Evolutionary conservation across 2,113 vertebrate genomes (phyloP).

Genomic region (Chaenocephalus aceratus): DNA sequence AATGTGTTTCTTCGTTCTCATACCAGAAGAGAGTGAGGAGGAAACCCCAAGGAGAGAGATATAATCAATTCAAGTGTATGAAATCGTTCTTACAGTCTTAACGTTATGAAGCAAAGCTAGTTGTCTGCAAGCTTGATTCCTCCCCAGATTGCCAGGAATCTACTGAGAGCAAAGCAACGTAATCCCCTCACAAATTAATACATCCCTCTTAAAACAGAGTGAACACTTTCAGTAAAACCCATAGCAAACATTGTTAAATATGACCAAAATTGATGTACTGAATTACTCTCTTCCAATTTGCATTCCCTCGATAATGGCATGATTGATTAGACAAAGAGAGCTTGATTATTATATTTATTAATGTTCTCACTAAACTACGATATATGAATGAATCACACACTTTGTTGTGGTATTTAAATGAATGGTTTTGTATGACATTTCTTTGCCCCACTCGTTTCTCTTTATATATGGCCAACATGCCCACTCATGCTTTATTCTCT

Average conservation of each 20-base stretch:
- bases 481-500: constrained; percentile 70
- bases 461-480: constrained; percentile 59
- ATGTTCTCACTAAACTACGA: constrained; percentile 13
- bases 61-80: too few species aligned
- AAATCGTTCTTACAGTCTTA: neutral
- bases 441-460: constrained; percentile 50
- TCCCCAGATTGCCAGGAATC: constrained; percentile 39
- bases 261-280: neutral
- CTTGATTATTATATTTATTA: constrained; percentile 28
- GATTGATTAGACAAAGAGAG: constrained; percentile 3
- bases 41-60: neutral
- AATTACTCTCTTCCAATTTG: neutral
- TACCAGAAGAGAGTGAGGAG: neutral
- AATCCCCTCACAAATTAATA: constrained; percentile 42
- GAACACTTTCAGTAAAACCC: constrained; percentile 32
- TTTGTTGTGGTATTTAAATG: constrained; percentile 50
- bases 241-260: neutral
- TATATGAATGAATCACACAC: constrained; percentile 34
- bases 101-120: neutral
- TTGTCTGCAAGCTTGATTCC: constrained; percentile 21
- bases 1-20: neutral
- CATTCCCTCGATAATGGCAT: neutral
- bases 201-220: constrained; percentile 25
- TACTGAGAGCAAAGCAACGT: constrained; percentile 34
- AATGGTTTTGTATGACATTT: constrained; percentile 46